A percentile compares a stretch with the other conserved stretches of the same genome.
Evolutionary conservation across 2,113 vertebrate species (phyloP).

Genomic region (Castor canadensis): DNA sequence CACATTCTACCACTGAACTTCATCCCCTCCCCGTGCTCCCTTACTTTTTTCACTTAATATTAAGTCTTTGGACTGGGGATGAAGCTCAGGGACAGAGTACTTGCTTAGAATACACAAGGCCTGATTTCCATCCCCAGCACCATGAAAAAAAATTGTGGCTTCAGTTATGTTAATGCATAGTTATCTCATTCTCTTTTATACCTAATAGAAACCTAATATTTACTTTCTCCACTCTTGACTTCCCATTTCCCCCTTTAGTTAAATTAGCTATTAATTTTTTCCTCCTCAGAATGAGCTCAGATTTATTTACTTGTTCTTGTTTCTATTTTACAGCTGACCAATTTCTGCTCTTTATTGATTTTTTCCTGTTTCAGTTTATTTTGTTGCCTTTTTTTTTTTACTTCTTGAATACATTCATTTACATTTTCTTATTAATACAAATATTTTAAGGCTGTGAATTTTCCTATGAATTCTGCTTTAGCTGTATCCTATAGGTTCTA

Average conservation of each 20-base stretch:
- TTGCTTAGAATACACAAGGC: too few species aligned
- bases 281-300: background rate
- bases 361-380: background rate
- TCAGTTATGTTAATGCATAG: background rate
- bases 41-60: too few species aligned
- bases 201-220: background rate
- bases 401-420: background rate
- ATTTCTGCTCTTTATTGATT: background rate
- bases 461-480: background rate
- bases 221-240: background rate
- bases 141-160: background rate
- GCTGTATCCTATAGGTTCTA: background rate
- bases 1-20: too few species aligned
- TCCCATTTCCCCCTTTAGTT: background rate
- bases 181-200: background rate
- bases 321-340: background rate
- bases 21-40: too few species aligned
- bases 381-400: background rate
- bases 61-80: too few species aligned
- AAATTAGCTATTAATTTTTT: background rate
- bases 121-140: background rate
- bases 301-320: background rate
- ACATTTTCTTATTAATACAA: background rate
- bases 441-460: background rate
- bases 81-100: too few species aligned